Evolutionary conservation across 1,140 invertebrate species (phyloP).

Genomic region (Paralvinella palmiformis): DNA sequence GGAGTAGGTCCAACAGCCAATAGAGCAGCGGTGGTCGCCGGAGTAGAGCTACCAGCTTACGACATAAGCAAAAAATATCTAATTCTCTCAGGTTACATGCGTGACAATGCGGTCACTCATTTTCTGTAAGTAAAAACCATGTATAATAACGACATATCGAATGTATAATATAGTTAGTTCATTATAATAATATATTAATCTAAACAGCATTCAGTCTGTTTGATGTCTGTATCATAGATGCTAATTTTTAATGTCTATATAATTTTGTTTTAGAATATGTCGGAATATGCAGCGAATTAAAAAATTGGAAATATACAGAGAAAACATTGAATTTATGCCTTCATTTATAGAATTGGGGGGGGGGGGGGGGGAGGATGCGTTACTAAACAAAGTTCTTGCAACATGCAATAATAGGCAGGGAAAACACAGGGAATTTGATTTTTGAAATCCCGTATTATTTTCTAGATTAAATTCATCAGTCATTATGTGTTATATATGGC

Average conservation of each 20-base stretch:
- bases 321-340: too few species aligned
- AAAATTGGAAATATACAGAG: too few species aligned
- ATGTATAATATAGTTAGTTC: background rate
- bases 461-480: too few species aligned
- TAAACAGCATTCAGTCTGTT: background rate
- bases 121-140: constrained; percentile 63
- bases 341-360: too few species aligned
- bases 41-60: constrained; percentile 89
- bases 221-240: background rate
- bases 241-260: background rate
- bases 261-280: too few species aligned
- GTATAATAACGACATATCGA: background rate
- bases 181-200: too few species aligned
- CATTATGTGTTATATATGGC: background rate
- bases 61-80: constrained; percentile 81
- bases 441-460: too few species aligned
- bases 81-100: constrained; percentile 58
- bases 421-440: too few species aligned
- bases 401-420: too few species aligned
- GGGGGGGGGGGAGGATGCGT: too few species aligned
- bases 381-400: too few species aligned
- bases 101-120: constrained; percentile 78
- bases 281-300: too few species aligned
- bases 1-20: constrained; percentile 87
- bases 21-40: constrained; percentile 83